Percentiles rank a stretch among this genome's conserved stretches.
Evolutionary conservation across 2,797 vertebrate species (phyloP).

Genomic region (Pantherophis alleghaniensis): DNA sequence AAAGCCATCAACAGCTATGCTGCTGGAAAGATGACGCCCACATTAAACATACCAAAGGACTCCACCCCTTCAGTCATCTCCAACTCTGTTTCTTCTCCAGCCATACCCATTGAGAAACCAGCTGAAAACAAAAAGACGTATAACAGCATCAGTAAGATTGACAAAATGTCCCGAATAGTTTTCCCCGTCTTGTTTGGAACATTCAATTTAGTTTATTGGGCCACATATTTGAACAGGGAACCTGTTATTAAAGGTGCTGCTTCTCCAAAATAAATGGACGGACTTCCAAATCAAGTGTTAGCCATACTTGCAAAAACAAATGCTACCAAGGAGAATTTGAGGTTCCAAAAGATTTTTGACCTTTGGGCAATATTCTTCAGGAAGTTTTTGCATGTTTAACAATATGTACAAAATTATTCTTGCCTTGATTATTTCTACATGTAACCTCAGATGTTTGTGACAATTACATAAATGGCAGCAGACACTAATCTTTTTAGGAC

Average conservation of each 20-base stretch:
- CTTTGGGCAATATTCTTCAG: constrained; percentile 71
- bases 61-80: constrained; percentile 83
- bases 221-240: constrained; percentile 96
- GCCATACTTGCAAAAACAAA: constrained; percentile 72
- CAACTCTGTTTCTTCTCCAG: constrained; percentile 80
- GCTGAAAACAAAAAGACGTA: constrained; percentile 96
- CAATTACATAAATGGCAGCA: constrained; percentile 66
- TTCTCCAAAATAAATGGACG: constrained; percentile 70
- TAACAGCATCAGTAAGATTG: constrained; percentile 98
- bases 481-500: constrained; percentile 70
- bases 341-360: constrained; percentile 70
- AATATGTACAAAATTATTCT: constrained; percentile 78
- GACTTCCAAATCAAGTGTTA: constrained; percentile 66
- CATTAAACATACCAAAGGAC: constrained; percentile 90
- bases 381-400: constrained; percentile 85
- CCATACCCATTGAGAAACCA: constrained; percentile 82
- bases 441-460: constrained; percentile 75
- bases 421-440: constrained; percentile 86
- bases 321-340: constrained; percentile 72
- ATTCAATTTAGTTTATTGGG: constrained; percentile 98
- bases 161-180: constrained; percentile 97
- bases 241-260: constrained; percentile 88
- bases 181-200: constrained; percentile 95
- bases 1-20: constrained; percentile 87
- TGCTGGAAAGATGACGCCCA: constrained; percentile 82